These are phyloP conservation scores for Cheirogaleus major DNA, from an alignment of 2,797 vertebrate genomes.

Conservation along the genomic window DNA sequence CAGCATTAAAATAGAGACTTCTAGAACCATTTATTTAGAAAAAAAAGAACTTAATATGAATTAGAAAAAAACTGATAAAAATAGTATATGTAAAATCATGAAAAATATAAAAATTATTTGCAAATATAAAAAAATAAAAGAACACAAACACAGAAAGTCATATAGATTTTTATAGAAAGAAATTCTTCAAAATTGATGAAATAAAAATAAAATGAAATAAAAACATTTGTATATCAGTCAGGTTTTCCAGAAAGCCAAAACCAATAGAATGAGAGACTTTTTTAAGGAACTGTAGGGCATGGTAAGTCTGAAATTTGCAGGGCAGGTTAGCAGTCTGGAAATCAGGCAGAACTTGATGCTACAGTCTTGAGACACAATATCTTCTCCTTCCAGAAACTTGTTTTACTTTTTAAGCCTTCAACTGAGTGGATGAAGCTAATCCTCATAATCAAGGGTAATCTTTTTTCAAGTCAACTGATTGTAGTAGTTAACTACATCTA, in stretches of 20 bases:
- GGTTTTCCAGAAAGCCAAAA: neutral
- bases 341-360: neutral
- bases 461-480: neutral
- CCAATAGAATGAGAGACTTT: neutral
- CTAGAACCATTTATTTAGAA: neutral
- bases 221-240: neutral
- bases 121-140: neutral
- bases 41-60: neutral
- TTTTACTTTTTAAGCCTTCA: neutral
- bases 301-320: neutral
- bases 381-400: neutral
- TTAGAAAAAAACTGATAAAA: neutral
- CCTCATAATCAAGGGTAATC: neutral
- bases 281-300: neutral
- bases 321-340: neutral
- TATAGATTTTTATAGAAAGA: neutral
- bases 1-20: neutral
- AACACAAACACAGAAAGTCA: neutral
- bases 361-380: neutral
- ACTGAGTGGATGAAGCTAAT: neutral
- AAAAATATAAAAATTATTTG: neutral
- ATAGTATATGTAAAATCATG: neutral
- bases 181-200: neutral
- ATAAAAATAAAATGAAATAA: neutral
- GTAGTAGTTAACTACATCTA: neutral